Conservation (phyloP, 2,113 vertebrate species). For the Mola mola region DNA sequence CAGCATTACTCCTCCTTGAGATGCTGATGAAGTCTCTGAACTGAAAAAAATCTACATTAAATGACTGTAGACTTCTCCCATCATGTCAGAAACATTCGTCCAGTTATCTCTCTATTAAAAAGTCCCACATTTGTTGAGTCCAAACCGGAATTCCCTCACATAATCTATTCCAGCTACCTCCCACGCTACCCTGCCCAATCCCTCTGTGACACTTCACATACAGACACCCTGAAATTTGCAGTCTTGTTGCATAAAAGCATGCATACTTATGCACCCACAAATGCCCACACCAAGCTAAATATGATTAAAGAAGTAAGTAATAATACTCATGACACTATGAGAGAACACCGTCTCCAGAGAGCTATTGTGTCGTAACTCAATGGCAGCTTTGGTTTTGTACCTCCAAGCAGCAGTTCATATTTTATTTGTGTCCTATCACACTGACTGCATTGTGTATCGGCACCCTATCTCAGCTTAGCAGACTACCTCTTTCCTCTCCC, state of each 20-base stretch:
- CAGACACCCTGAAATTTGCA: background rate
- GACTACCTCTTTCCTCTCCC: slow-evolving; percentile 23
- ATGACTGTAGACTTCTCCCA: slow-evolving; percentile 8
- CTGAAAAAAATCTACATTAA: slow-evolving; percentile 9
- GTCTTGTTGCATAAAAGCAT: background rate
- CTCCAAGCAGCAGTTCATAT: slow-evolving; percentile 46
- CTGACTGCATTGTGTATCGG: slow-evolving; percentile 41
- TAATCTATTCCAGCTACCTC: slow-evolving; percentile 18
- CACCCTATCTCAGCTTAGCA: slow-evolving; percentile 50
- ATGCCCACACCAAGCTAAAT: background rate
- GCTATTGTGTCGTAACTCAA: slow-evolving; percentile 17
- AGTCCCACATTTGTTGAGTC: background rate
- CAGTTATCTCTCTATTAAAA: slow-evolving; percentile 23
- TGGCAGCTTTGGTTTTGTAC: slow-evolving; percentile 27
- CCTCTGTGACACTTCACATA: slow-evolving; percentile 1
- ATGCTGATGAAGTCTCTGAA: background rate
- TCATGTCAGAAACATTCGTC: background rate
- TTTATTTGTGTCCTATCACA: slow-evolving; percentile 62
- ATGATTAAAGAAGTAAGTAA: background rate
- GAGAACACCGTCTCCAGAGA: slow-evolving; percentile 7
- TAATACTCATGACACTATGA: slow-evolving; percentile 5
- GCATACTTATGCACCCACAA: background rate
- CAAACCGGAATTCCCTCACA: slow-evolving; percentile 20
- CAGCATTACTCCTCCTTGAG: background rate
- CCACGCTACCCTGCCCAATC: background rate